A percentile compares a stretch with the other conserved stretches of the same genome.
Evolutionary conservation across 2,797 vertebrate species (phyloP).

Genomic region (Halcyon smyrnensis): DNA sequence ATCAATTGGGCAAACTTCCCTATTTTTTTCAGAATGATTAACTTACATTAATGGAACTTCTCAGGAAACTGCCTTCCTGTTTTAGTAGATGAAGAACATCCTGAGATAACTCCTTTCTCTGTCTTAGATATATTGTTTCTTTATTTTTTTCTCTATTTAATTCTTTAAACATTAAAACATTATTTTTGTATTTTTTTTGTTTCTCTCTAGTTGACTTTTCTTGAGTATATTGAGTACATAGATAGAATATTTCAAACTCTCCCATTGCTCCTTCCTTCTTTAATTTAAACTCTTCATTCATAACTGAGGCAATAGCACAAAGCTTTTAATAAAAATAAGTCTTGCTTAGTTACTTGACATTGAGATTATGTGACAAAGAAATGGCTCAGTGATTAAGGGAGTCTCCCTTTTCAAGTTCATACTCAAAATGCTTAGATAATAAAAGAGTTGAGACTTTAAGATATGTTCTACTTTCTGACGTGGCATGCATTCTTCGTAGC

Average conservation of each 20-base stretch:
- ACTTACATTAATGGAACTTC: not conserved
- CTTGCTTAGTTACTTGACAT: not conserved
- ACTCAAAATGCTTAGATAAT: not conserved
- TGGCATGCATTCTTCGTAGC: not conserved
- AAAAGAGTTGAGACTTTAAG: not conserved
- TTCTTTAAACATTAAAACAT: not conserved
- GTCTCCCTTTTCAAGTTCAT: not conserved
- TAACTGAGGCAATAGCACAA: not conserved
- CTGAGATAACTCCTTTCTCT: not conserved
- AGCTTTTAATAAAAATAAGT: not conserved
- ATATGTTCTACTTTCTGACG: not conserved
- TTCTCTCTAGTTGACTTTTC: not conserved
- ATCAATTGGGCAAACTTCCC: not conserved
- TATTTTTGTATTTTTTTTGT: not conserved
- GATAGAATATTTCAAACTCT: not conserved
- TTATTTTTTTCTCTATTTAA: not conserved
- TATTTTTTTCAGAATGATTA: not conserved
- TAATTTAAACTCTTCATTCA: not conserved
- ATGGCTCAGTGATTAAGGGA: not conserved
- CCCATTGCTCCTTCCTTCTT: not conserved
- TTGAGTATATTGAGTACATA: not conserved
- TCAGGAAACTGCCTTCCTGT: not conserved
- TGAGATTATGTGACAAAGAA: not conserved
- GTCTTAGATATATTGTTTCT: not conserved
- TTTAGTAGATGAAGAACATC: not conserved